Evolutionary conservation across 2,113 vertebrate genomes (phyloP), one percentile per base, ranked within the genome.

Genomic region (Phoxinus phoxinus): DNA sequence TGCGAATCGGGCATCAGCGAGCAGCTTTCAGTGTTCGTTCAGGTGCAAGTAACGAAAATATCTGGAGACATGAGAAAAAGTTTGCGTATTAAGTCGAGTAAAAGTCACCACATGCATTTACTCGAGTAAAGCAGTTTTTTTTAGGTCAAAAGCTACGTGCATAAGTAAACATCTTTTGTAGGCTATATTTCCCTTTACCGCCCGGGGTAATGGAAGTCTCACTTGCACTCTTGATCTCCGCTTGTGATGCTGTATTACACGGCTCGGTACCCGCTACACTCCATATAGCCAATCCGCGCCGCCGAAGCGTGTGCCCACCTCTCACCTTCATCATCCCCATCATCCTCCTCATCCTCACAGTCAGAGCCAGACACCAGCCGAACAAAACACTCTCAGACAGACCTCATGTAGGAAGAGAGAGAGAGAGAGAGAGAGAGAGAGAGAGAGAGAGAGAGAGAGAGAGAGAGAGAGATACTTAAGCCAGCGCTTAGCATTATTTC

Each of bases 311-410:
- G 67, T 83, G 67, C 81, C 81, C 81, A 72, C 81, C 81, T 83
- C 81, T 83, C 81, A 37, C 63, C 80, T 82, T 82, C 80, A 82
- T 82, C 79, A 67, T 35, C 61, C 32, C 11, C 81, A 35, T 83
- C 65, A 71, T 67, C 78, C 6, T 67, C 44, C 41, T 30, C 17
- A 82, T 67, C 79, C 79, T 81, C 63, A 32, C 27, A 80, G 78
- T 80, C 63, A 81, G 63, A 69, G 80, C 19, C 80, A 83, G 81
- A 83, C 81, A 72, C 67, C 80, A 69, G 63, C 25, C 61, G 59
- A 82, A 6, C 25, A 51, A 82, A 44, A 69, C 80, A 23, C 7
- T 80, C 63, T 11, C 58, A 25, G 53, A 61, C 53, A 41, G 32
- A 79, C 53, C 56, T 61, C 78, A 23, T 56, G 53, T 56, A 21